These are phyloP conservation scores for Plectrocnemia conspersa DNA, from an alignment of 1,140 invertebrate species.

Conservation along the genomic window DNA sequence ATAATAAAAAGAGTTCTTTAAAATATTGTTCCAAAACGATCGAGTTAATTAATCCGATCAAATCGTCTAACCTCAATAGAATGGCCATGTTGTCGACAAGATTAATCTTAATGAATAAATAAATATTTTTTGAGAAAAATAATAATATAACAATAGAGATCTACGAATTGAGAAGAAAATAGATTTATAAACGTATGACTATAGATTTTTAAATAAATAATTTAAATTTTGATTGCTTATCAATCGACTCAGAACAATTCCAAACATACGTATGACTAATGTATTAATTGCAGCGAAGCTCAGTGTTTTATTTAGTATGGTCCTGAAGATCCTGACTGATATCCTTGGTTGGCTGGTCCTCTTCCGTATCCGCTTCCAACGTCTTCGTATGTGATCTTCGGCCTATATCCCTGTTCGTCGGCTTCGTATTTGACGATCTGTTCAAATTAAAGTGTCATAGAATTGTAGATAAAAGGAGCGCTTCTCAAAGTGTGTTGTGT, in stretches of 20 bases:
- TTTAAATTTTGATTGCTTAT: too few relatives aligned
- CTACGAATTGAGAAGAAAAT: too few relatives aligned
- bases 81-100: constrained; percentile 19
- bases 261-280: too few relatives aligned
- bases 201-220: too few relatives aligned
- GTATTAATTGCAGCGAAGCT: neutral
- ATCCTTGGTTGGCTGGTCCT: constrained; percentile 27
- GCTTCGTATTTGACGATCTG: constrained; percentile 73
- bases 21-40: neutral
- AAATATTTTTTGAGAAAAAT: too few relatives aligned
- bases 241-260: too few relatives aligned
- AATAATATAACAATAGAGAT: too few relatives aligned
- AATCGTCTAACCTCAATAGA: constrained; percentile 16
- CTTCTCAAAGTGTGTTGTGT: too few relatives aligned
- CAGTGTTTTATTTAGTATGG: constrained; percentile 14
- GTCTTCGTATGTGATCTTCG: constrained; percentile 68
- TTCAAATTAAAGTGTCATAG: too few relatives aligned
- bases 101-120: too few relatives aligned
- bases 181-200: too few relatives aligned
- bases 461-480: too few relatives aligned
- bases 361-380: constrained; percentile 48
- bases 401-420: constrained; percentile 70
- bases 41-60: neutral
- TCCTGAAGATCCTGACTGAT: constrained; percentile 23
- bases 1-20: neutral